Conservation (phyloP, 2,113 vertebrate genomes). For the Channa argus region DNA sequence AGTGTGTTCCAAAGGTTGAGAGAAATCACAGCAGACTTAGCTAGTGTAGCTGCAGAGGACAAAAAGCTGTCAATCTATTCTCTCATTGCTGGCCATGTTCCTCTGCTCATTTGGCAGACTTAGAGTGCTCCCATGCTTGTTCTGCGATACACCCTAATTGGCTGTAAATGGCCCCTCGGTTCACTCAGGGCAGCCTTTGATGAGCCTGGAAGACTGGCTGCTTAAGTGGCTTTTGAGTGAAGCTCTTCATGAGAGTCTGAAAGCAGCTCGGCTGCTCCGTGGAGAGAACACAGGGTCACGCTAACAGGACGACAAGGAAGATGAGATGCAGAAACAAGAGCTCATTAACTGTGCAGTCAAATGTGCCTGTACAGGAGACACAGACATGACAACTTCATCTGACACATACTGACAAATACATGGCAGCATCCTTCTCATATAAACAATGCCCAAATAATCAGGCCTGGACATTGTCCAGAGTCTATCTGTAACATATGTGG, state of each 20-base stretch:
- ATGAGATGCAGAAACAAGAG: slow-evolving; percentile 26
- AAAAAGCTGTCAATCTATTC: slow-evolving; percentile 28
- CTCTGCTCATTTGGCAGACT: slow-evolving; percentile 46
- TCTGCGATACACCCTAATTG: slow-evolving; percentile 59
- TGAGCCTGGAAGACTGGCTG: slow-evolving; percentile 55
- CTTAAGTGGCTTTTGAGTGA: slow-evolving; percentile 56
- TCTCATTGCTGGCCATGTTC: slow-evolving; percentile 40
- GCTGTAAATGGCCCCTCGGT: slow-evolving; percentile 56
- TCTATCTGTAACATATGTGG: no score
- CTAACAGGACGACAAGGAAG: background rate
- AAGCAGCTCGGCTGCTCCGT: slow-evolving; percentile 19
- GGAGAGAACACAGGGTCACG: slow-evolving; percentile 12
- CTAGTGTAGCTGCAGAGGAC: background rate
- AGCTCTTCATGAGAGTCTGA: slow-evolving; percentile 44
- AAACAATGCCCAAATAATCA: no score
- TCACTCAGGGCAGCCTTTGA: slow-evolving; percentile 65
- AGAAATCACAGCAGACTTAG: slow-evolving; percentile 17
- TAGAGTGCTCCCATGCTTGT: slow-evolving; percentile 33
- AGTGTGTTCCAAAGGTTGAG: background rate
- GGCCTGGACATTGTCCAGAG: no score
- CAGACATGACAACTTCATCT: background rate
- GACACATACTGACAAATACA: background rate
- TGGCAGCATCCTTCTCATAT: no score
- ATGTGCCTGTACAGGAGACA: slow-evolving; percentile 5
- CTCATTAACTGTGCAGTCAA: slow-evolving; percentile 31